Conservation (phyloP, 2,888 invertebrate species). For the Drosophila histrio region DNA sequence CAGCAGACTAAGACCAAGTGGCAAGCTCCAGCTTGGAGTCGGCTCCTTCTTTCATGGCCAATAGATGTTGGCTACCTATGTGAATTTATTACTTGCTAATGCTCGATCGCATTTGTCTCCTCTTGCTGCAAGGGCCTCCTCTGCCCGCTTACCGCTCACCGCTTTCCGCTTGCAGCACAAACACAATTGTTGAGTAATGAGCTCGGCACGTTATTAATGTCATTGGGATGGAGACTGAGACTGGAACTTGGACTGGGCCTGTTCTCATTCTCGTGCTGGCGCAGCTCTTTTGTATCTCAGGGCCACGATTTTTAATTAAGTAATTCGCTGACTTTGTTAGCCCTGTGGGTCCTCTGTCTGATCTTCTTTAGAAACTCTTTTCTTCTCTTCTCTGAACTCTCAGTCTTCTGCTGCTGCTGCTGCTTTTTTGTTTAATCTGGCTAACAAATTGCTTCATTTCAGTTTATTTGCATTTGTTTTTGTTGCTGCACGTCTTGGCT, state of each 20-base stretch:
- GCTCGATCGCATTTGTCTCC: slow-evolving; percentile 74
- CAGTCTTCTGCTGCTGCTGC: slow-evolving; percentile 16
- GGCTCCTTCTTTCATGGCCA: slow-evolving; percentile 58
- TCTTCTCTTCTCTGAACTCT: slow-evolving; percentile 1
- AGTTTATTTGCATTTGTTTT: slow-evolving; percentile 78
- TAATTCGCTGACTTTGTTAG: slow-evolving; percentile 79
- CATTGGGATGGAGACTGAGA: slow-evolving; percentile 43
- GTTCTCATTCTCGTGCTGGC: slow-evolving; percentile 30
- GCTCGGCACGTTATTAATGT: slow-evolving; percentile 78
- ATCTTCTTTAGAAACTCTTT: slow-evolving; percentile 45
- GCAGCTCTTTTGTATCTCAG: slow-evolving; percentile 49
- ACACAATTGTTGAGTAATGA: slow-evolving; percentile 77
- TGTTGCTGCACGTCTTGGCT: slow-evolving; percentile 46
- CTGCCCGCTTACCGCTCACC: neutral
- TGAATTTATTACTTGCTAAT: slow-evolving; percentile 82
- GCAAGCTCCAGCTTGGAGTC: slow-evolving; percentile 14
- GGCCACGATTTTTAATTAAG: slow-evolving; percentile 83
- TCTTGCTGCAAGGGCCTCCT: slow-evolving; percentile 32
- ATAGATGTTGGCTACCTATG: slow-evolving; percentile 57
- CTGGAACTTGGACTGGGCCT: slow-evolving; percentile 23
- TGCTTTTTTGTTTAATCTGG: slow-evolving; percentile 66
- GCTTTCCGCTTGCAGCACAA: slow-evolving; percentile 7
- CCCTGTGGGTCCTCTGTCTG: slow-evolving; percentile 60
- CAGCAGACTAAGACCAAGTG: slow-evolving; percentile 18
- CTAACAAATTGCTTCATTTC: slow-evolving; percentile 79